Evolutionary conservation across 2,888 invertebrate species (phyloP).

Genomic region (Onchidella celtica): DNA sequence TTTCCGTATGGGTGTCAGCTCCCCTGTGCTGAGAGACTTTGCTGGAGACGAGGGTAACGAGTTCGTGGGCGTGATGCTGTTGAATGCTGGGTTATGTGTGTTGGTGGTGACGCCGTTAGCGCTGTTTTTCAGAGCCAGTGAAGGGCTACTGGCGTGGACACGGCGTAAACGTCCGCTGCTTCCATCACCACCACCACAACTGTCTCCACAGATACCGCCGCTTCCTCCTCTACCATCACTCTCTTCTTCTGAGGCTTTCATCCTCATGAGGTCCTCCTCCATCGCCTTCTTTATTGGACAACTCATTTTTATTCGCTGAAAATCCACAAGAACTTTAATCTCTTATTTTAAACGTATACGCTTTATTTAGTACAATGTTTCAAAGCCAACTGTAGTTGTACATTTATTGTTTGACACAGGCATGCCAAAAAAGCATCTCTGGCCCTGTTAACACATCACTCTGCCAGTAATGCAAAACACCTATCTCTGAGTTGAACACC

Average conservation of each 20-base stretch:
- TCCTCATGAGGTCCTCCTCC: constrained; percentile 33
- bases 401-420: too few relatives aligned
- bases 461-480: too few relatives aligned
- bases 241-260: neutral
- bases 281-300: constrained; percentile 44
- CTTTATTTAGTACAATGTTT: too few relatives aligned
- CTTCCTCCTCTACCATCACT: neutral
- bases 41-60: neutral
- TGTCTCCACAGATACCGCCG: too few relatives aligned
- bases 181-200: neutral
- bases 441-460: too few relatives aligned
- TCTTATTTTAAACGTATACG: too few relatives aligned
- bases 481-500: too few relatives aligned
- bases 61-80: neutral
- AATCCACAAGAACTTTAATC: too few relatives aligned
- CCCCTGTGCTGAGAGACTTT: neutral
- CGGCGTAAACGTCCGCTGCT: too few relatives aligned
- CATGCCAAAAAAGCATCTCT: too few relatives aligned
- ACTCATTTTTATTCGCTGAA: constrained; percentile 3
- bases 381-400: too few relatives aligned
- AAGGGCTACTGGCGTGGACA: neutral
- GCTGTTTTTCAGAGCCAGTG: neutral
- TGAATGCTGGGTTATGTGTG: neutral
- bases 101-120: neutral
- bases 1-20: constrained; percentile 20